Evolutionary conservation across 2,888 invertebrate species (phyloP), one percentile per base, ranked within the genome.

Genomic region (Lasioglossum lativentre): DNA sequence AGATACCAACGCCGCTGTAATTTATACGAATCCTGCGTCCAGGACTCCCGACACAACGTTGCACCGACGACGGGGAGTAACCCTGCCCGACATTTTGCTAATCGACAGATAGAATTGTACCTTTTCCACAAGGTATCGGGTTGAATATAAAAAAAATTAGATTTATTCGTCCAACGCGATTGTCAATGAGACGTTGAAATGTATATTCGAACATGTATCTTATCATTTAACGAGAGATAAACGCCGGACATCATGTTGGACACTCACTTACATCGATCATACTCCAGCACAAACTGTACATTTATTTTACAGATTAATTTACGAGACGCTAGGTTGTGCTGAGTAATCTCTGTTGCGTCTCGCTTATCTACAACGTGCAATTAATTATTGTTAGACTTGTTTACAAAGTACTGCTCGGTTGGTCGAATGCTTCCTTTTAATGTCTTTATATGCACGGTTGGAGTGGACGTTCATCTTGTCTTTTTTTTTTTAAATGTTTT

Each of bases 1-100:
- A 66, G 83, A 86, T 86, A 77, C 81, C 78, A 52, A 27, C 19
- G 73, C 77, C 59, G 47, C 70, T 74, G 78, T 74, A 68, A 77
- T 74, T 79, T 71, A 47, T 79, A 78, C 78, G 79, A 75, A 75
- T 76, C 78, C 66, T 45, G 74, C 19, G 23, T n/a, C 66, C 23
- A 66, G 63, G 63, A 56, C 52, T 14, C 27, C 27, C 27, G 27
- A 14, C 63, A 6, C 63, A 16, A 14, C 45, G 63, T 30, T 16
- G 5, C 27, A 30, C 5, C 63, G 1, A 30, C 63, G 1, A 30
- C 63, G 27, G 59, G 59, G 59, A 59, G 59, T 4, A 23, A 27
- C 59, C 59, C 27, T 27, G 59, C 14, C 4, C 59, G 59, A 59
- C 27, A 59, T 12, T 27, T 5, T 14, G 27, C 59, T 27, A 27